Evolutionary conservation across 92 coral and sea anemone genomes (phyloP).

Genomic region (Chrysogorgia sp.): DNA sequence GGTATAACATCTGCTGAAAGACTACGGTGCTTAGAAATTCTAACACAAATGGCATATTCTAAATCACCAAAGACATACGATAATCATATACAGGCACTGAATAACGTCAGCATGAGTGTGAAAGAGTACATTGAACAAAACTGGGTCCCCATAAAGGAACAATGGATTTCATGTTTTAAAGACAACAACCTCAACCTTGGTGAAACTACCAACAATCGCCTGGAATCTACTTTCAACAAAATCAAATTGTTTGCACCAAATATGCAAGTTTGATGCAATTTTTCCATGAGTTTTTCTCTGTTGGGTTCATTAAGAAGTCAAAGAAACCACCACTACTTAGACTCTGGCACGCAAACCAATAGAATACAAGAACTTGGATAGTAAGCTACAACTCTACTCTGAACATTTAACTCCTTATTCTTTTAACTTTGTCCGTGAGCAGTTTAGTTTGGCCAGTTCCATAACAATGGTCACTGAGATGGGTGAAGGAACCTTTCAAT

Average conservation of each 20-base stretch:
- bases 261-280: slow-evolving; percentile 64
- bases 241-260: slow-evolving; percentile 64
- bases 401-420: slow-evolving; percentile 57
- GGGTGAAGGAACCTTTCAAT: slow-evolving; percentile 1
- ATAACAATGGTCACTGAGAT: neutral
- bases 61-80: slow-evolving; percentile 31
- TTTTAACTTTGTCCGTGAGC: slow-evolving; percentile 52
- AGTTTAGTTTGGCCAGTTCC: slow-evolving; percentile 28
- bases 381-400: slow-evolving; percentile 51
- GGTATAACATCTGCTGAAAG: slow-evolving; percentile 62
- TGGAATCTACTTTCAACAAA: slow-evolving; percentile 60
- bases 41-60: slow-evolving; percentile 33
- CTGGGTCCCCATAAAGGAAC: slow-evolving; percentile 64
- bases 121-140: slow-evolving; percentile 52
- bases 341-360: neutral
- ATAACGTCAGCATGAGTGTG: slow-evolving; percentile 49
- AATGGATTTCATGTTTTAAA: slow-evolving; percentile 64
- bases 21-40: slow-evolving; percentile 33
- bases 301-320: slow-evolving; percentile 51
- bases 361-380: slow-evolving; percentile 1
- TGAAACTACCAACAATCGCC: slow-evolving; percentile 63
- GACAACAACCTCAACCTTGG: slow-evolving; percentile 58
- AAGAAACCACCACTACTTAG: slow-evolving; percentile 56
- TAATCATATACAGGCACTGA: slow-evolving; percentile 36
- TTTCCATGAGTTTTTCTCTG: slow-evolving; percentile 31